Conservation (phyloP, 2,888 invertebrate species). For the Amiota communis region DNA sequence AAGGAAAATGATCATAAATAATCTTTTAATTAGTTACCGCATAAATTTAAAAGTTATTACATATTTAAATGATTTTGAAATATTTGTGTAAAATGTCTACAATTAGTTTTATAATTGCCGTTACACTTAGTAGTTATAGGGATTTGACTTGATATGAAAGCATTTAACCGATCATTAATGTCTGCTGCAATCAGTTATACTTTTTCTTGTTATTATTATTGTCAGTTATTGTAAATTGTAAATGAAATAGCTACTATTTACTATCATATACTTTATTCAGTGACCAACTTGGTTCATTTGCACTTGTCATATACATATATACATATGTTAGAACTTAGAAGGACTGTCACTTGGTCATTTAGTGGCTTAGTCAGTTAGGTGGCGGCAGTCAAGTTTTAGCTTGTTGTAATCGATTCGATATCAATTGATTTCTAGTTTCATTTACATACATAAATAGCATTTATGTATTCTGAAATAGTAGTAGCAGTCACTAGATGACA, state of each 20-base stretch:
- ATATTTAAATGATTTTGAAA: slow-evolving; percentile 20
- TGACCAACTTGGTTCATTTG: no score
- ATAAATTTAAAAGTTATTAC: slow-evolving; percentile 16
- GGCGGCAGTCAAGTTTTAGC: no score
- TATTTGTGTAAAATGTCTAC: background rate
- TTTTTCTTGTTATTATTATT: no score
- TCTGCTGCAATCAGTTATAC: background rate
- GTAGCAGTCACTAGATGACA: no score
- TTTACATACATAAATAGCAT: slow-evolving; percentile 5
- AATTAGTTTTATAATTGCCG: slow-evolving; percentile 13
- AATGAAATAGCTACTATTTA: no score
- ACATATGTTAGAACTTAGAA: no score
- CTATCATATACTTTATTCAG: no score
- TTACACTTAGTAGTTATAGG: background rate
- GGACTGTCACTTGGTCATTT: no score
- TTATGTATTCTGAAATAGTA: background rate
- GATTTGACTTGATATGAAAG: background rate
- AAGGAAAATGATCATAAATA: background rate
- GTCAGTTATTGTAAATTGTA: no score
- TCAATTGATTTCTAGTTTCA: slow-evolving; percentile 6
- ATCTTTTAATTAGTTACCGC: slow-evolving; percentile 8
- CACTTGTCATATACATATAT: no score
- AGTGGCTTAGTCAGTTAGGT: no score
- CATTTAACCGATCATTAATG: slow-evolving; percentile 13
- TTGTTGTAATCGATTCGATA: slow-evolving; percentile 5